Evolutionary conservation across 2,113 vertebrate genomes (phyloP), one percentile per base, ranked within the genome.

Genomic region (Anoura caudifer): DNA sequence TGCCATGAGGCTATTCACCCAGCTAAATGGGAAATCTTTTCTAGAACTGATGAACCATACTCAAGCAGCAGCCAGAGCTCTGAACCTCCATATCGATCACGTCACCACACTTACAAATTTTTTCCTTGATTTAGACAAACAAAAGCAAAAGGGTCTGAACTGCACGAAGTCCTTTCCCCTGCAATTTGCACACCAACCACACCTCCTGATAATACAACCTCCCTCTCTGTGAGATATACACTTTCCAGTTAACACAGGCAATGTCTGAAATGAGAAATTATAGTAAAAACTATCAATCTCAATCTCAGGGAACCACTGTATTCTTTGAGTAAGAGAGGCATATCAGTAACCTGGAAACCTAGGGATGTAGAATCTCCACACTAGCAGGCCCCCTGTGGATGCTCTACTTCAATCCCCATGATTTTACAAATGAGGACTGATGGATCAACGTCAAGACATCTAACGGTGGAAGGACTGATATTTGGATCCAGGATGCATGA

Each of bases 41-140:
- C 63, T 45, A 56, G 56, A 96, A 96, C 87, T 93, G 92, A 97
- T 97, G 95, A 96, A 84, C 80, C 90, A 56, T n/a, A 69, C 70
- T 87, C 76, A 33, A 93, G 83, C 69, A 80, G 38, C 79, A 95
- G 92, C 38, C 92, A 90, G 96, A 87, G 93, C 26, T 89, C 90
- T 80, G 94, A 87, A 90, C 61, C 24, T 52, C 63, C 31, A 5
- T 82, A 95, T 96, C 56, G 80, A 69, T 96, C 94, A 87, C 17
- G 4, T 69, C 73, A n/a, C 41, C 92, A n/a, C 31, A 83, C 82
- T 47, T 52, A 7, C 28, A 17, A 16, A 1, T 4, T 52, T 89
- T 72, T 77, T 72, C 54, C 73, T 89, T 83, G 45, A 95, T 76
- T 70, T 67, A 91, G 87, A 83, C 31, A 91, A 95, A 97, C 47